Conservation (phyloP, 2,113 vertebrate species). For the Salvelinus alpinus region DNA sequence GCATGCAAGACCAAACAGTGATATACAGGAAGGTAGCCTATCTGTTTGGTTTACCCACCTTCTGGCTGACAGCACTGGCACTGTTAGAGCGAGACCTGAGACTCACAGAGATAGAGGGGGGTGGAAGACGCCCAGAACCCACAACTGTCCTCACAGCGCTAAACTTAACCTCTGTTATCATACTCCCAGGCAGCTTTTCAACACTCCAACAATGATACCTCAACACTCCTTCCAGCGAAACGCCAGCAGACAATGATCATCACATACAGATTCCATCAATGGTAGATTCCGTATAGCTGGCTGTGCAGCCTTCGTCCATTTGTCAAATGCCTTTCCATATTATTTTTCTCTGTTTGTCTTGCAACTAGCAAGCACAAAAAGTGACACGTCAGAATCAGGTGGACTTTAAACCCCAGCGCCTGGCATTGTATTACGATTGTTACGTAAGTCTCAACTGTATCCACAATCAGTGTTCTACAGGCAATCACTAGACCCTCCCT, state of each 20-base stretch:
- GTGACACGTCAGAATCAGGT: slow-evolving; percentile 30
- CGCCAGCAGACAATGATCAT: neutral
- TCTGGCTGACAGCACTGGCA: slow-evolving; percentile 47
- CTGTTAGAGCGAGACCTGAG: slow-evolving; percentile 43
- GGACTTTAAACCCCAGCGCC: slow-evolving; percentile 70
- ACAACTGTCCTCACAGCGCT: slow-evolving; percentile 58
- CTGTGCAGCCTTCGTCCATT: neutral
- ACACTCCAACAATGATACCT: neutral
- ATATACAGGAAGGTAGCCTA: neutral
- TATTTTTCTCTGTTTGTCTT: neutral
- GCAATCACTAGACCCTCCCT: slow-evolving; percentile 52
- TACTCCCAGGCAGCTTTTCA: slow-evolving; percentile 6
- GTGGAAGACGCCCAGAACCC: neutral
- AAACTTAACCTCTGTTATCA: slow-evolving; percentile 66
- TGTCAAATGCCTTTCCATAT: neutral
- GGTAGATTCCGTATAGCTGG: neutral
- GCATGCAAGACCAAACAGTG: neutral
- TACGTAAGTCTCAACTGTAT: slow-evolving; percentile 63
- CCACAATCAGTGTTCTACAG: slow-evolving; percentile 64
- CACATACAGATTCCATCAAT: neutral
- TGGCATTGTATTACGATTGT: slow-evolving; percentile 60
- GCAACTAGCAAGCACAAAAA: slow-evolving; percentile 6
- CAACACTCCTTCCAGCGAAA: slow-evolving; percentile 6
- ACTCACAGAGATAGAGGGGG: slow-evolving; percentile 42
- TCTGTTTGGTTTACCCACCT: slow-evolving; percentile 59